Evolutionary conservation across 2,113 vertebrate genomes (phyloP).

Genomic region (Apteryx owenii): DNA sequence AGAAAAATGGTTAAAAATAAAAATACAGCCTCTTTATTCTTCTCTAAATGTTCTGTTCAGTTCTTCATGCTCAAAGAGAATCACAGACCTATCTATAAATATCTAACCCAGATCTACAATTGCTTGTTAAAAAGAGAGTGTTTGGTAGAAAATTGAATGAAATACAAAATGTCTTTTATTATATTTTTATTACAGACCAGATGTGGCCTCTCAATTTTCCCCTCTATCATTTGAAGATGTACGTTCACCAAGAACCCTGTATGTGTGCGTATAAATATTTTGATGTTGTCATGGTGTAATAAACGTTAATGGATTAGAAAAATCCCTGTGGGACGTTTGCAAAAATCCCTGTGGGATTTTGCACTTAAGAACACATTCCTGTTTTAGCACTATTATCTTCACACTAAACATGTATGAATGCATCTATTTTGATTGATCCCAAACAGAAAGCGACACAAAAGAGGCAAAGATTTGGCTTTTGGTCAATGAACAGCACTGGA

Average conservation of each 20-base stretch:
- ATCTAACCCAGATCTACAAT: slow-evolving; percentile 77
- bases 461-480: background rate
- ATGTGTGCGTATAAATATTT: slow-evolving; percentile 52
- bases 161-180: slow-evolving; percentile 42
- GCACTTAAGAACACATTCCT: slow-evolving; percentile 35
- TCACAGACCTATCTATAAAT: slow-evolving; percentile 74
- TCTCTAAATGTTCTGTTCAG: slow-evolving; percentile 61
- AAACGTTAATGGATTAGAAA: slow-evolving; percentile 58
- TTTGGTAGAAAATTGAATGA: slow-evolving; percentile 61
- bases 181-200: slow-evolving; percentile 56
- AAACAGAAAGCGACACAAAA: slow-evolving; percentile 8
- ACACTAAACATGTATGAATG: background rate
- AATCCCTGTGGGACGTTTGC: background rate
- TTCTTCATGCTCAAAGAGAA: slow-evolving; percentile 66
- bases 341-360: slow-evolving; percentile 40
- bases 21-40: slow-evolving; percentile 42
- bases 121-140: slow-evolving; percentile 45
- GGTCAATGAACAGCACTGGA: background rate
- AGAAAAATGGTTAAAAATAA: slow-evolving; percentile 73
- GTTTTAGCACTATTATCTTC: slow-evolving; percentile 32
- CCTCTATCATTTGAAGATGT: slow-evolving; percentile 52
- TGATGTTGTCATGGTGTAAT: slow-evolving; percentile 47
- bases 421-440: slow-evolving; percentile 12
- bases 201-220: slow-evolving; percentile 40
- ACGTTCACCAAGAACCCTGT: slow-evolving; percentile 40